Base-by-base conservation (phyloP, 2,888 invertebrate species). In the Elmis aenea region DNA sequence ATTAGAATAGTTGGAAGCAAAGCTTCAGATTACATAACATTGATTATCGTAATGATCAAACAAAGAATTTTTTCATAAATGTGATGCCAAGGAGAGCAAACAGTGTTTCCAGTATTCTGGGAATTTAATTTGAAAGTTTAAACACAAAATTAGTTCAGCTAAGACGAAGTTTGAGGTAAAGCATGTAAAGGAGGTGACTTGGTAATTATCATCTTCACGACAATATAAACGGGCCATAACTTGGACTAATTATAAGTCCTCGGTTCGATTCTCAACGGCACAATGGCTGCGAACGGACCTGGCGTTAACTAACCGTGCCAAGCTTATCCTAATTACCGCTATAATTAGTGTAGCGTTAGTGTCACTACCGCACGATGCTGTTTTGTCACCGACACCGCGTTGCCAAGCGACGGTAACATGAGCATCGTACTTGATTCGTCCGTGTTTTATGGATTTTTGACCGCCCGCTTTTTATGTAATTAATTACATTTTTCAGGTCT, bases 301-400 rank as follows among this genome's bases (percentile, higher is more conserved):
- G 40, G 43, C 45, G 50, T 46, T 50, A 65, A 65, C 64, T 64
- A 64, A 63, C 64, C 64, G 56, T 61, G 55, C 53, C 56, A 48
- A 58, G 66, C 64, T 67, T 66, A 66, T 64, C 61, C 66, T 67
- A 66, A 67, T 67, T 66, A 66, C 63, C 57, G 59, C 56, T 57
- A 61, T 66, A 67, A 67, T 66, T 66, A 66, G 65, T 55, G 58
- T 53, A 57, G 59, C 60, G 59, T 51, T 52, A 50, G 57, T 54
- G 52, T 54, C 57, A 54, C 53, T 50, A 54, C 54, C 55, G 49
- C 48, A 45, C 46, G 58, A 55, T 55, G 57, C 53, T 55, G 60
- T 62, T 62, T 61, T 61, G 61, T 62, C 60, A 55, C 58, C 58
- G 59, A 51, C 51, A 50, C 50, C 53, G 40, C 48, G 50, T 50